A percentile compares a stretch with the other conserved stretches of the same genome.
Evolutionary conservation across 2,797 vertebrate genomes (phyloP).

Genomic region (Ispidina lecontei): DNA sequence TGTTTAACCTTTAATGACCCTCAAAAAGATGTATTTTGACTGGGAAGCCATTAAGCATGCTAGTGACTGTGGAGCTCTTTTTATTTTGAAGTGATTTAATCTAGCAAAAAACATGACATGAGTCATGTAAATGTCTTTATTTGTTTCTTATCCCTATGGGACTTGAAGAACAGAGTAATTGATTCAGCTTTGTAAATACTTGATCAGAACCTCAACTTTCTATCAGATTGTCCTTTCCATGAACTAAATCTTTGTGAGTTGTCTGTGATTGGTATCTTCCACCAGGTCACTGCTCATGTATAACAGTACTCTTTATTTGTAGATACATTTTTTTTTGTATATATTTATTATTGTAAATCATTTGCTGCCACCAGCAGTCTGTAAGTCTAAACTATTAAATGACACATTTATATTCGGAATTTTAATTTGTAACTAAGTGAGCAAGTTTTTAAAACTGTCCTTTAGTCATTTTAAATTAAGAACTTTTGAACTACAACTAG

Average conservation of each 20-base stretch:
- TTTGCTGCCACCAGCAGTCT: constrained; percentile 93
- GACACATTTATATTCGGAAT: constrained; percentile 87
- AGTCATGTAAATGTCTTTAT: constrained; percentile 86
- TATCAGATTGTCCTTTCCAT: constrained; percentile 79
- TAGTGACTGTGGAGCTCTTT: constrained; percentile 90
- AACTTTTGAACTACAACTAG: constrained; percentile 79
- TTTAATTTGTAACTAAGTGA: constrained; percentile 85
- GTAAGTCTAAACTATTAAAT: constrained; percentile 90
- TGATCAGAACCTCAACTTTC: constrained; percentile 82
- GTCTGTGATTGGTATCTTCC: constrained; percentile 86
- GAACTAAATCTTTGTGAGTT: constrained; percentile 86
- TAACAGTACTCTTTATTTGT: constrained; percentile 84
- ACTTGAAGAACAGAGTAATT: constrained; percentile 84
- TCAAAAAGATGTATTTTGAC: constrained; percentile 74
- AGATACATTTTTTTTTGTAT: constrained; percentile 87
- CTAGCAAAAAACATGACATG: constrained; percentile 85
- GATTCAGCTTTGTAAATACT: constrained; percentile 84
- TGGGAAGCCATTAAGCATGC: constrained; percentile 91
- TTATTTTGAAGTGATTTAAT: constrained; percentile 84
- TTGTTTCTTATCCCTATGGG: constrained; percentile 91
- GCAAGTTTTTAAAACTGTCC: constrained; percentile 81
- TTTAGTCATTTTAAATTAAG: constrained; percentile 82
- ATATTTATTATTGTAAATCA: constrained; percentile 90
- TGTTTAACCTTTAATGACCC: constrained; percentile 54
- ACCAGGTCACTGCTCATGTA: constrained; percentile 85